Evolutionary conservation across 2,888 invertebrate species (phyloP), one percentile per base, ranked within the genome.

Genomic region (Plebejus argus): DNA sequence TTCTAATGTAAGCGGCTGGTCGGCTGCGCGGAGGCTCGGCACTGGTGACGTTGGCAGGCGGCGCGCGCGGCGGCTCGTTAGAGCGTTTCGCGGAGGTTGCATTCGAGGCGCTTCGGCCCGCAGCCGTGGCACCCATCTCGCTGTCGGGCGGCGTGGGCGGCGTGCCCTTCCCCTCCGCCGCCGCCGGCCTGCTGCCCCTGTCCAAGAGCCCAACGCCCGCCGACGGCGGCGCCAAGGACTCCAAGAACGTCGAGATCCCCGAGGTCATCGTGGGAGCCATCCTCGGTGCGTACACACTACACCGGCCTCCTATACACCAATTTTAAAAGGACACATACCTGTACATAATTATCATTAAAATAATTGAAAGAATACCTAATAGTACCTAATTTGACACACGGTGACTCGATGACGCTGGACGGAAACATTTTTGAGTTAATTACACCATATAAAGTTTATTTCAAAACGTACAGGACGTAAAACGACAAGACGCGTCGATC

Each of bases 231-330:
- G 95, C 95, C 91, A 97, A 97, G 95, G 97, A 98, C 94, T 95
- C 96, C 88, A 97, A 97, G 95, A 98, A 98, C 95, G 97, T 98
- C 89, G 98, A 99, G 96, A 98, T 99, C 90, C 97, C 98, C 79
- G 98, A 98, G 95, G 96, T 97, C 93, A 98, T 99, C 94, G 98
- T 99, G 90, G 99, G 99, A 88, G 99, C 99, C 89, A 98, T 99
- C 88, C 96, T 99, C 91, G 99, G 98, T 95, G 91, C 95, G 95
- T 88, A 61, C 58, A n/a, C 8, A 12, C 35, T 15, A 53, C n/a
- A 58, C 56, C n/a, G n/a, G n/a, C 28, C 28, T 28, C 45, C 45
- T 45, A 12, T 45, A 12, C 10, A 10, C 8, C 10, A 10, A 45
- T 45, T 45, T 45, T 3, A 12, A 35, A 35, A 35, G 35, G 5